phyloP scores from a whole-genome alignment of 2,113 vertebrate species.

The Oreotrochilus melanogaster region DNA sequence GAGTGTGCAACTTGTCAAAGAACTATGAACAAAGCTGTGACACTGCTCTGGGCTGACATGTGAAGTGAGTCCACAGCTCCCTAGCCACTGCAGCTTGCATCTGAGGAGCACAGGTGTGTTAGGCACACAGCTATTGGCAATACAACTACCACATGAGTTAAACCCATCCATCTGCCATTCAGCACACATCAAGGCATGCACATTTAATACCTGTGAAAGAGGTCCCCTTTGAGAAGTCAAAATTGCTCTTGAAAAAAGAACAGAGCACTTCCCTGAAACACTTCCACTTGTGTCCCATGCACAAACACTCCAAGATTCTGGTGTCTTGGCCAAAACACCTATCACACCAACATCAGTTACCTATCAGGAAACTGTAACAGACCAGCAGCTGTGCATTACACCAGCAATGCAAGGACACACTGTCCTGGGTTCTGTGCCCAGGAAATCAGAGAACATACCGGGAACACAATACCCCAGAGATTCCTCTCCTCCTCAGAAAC shows the following conservation, averaged over 20 bases:
- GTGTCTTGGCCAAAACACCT: background rate
- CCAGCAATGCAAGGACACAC: background rate
- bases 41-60: rapidly evolving
- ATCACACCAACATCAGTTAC: background rate
- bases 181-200: background rate
- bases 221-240: background rate
- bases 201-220: background rate
- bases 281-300: background rate
- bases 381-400: background rate
- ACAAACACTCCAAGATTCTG: background rate
- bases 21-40: background rate
- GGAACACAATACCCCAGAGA: background rate
- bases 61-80: background rate
- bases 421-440: background rate
- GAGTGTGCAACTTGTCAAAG: rapidly evolving
- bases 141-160: no score
- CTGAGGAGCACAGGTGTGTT: background rate
- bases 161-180: background rate
- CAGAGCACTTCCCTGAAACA: rapidly evolving
- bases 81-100: background rate
- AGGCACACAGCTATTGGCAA: background rate
- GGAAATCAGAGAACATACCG: background rate
- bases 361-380: background rate
- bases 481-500: background rate
- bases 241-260: background rate